Evolutionary conservation across 2,797 vertebrate genomes (phyloP).

Genomic region (Alosa sapidissima): DNA sequence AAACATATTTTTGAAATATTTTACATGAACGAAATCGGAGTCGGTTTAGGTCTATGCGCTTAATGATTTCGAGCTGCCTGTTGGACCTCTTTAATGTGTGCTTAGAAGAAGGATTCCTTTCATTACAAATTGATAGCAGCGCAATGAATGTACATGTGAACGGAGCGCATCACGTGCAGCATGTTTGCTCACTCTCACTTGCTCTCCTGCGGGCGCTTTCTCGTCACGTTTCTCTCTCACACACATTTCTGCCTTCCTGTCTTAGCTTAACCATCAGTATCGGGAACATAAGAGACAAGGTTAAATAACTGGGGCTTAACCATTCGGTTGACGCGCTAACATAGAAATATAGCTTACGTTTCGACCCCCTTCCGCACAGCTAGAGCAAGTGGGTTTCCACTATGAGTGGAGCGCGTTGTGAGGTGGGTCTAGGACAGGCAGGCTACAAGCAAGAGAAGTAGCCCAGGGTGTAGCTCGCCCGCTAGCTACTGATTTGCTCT

Average conservation of each 20-base stretch:
- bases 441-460: background rate
- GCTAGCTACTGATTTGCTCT: background rate
- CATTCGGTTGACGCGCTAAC: background rate
- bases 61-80: background rate
- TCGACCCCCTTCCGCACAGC: background rate
- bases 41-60: background rate
- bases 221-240: slow-evolving; percentile 33
- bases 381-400: background rate
- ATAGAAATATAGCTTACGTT: background rate
- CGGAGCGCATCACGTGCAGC: slow-evolving; percentile 38
- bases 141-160: slow-evolving; percentile 42
- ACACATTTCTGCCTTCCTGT: background rate
- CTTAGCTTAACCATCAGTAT: background rate
- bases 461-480: too few species aligned
- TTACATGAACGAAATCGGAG: background rate
- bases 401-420: background rate
- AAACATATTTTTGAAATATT: background rate
- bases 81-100: background rate
- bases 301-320: background rate
- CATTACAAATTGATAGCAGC: slow-evolving; percentile 42
- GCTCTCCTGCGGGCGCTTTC: slow-evolving; percentile 24
- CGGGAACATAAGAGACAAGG: background rate
- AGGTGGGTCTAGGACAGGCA: background rate
- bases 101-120: background rate
- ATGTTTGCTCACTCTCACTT: slow-evolving; percentile 23